Conservation (phyloP, 1,140 invertebrate species). For the Diachasmimorpha longicaudata region DNA sequence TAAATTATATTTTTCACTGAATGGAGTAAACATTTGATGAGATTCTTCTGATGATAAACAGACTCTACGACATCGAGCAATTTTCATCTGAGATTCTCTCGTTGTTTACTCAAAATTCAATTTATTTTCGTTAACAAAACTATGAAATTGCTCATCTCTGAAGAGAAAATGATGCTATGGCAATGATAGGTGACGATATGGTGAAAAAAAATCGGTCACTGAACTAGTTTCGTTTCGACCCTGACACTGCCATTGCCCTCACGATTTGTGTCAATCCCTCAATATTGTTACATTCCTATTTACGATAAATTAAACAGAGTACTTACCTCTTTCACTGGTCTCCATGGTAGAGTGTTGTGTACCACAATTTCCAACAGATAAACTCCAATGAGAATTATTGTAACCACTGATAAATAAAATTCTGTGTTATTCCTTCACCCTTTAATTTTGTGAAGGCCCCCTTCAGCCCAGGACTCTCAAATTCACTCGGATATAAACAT, state of each 20-base stretch:
- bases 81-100: too few relatives aligned
- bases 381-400: background rate
- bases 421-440: background rate
- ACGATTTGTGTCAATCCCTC: conserved; percentile 50
- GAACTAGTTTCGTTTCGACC: conserved; percentile 60
- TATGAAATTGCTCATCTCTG: too few relatives aligned
- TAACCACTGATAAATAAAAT: background rate
- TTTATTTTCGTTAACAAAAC: too few relatives aligned
- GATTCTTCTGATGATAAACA: too few relatives aligned
- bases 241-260: conserved; percentile 61
- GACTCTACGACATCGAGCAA: too few relatives aligned
- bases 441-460: conserved; percentile 3
- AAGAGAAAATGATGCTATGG: background rate
- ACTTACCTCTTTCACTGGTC: conserved; percentile 58
- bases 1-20: too few relatives aligned
- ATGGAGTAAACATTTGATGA: too few relatives aligned
- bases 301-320: background rate
- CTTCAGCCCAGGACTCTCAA: conserved; percentile 37
- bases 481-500: conserved; percentile 57
- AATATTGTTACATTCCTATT: conserved; percentile 42
- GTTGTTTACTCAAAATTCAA: too few relatives aligned
- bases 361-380: background rate
- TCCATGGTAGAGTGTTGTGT: conserved; percentile 42
- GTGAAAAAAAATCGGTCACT: conserved; percentile 50
- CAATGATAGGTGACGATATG: background rate